Evolutionary conservation across 2,113 vertebrate species (phyloP), one percentile per base, ranked within the genome.

Genomic region (Ageneiosus marmoratus): DNA sequence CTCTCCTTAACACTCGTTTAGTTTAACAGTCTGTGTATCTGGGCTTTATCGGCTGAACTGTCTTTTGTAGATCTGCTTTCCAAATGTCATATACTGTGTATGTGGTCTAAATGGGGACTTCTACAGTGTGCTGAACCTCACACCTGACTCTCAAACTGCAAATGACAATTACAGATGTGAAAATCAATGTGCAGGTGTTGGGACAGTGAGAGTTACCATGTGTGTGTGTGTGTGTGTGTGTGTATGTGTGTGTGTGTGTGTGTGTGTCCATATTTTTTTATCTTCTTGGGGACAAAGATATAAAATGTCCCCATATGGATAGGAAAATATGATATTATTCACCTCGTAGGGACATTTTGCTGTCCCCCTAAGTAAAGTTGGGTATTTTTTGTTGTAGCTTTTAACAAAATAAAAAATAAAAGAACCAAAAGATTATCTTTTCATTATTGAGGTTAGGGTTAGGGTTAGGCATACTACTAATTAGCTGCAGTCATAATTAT

Each of bases 201-300:
- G 44, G 24, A 70, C n/a, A 75, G 55, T 76, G 81, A 80, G 69
- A 78, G 79, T 82, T 82, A 88, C 88, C 51, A 77, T 88, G 44
- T 41, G 50, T 73, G 58, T 60, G 37, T 83, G 32, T 53, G 55
- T 50, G 74, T 51, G 72, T 90, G 56, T 81, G 46, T 65, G 9
- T 73, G 51, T 79, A 27, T 69, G 37, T 44, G 37, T 67, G 18
- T 67, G 32, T 67, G 63, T 37, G 63, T 67, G 63, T 65, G 62
- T 65, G 32, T 44, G 67, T 70, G n/a, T n/a, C n/a, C n/a, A n/a
- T n/a, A n/a, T n/a, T n/a, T n/a, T n/a, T n/a, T n/a, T n/a, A n/a
- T n/a, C n/a, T n/a, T n/a, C n/a, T n/a, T n/a, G n/a, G n/a, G n/a
- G n/a, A n/a, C n/a, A n/a, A n/a, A n/a, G n/a, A n/a, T n/a, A n/a